phyloP scores from a whole-genome alignment of 2,797 vertebrate species.

The Rhabdomys pumilio region DNA sequence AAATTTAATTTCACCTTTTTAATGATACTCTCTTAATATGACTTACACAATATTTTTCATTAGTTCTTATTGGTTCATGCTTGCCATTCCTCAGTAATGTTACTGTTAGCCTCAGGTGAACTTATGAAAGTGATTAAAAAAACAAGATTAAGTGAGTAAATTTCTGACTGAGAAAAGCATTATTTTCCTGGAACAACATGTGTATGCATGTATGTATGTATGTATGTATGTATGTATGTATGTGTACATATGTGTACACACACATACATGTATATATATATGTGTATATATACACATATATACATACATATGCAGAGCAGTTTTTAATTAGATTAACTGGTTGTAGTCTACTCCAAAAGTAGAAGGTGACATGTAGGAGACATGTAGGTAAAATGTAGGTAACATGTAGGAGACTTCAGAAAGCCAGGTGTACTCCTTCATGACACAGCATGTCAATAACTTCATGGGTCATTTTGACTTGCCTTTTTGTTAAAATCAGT shows the following conservation, averaged over 20 bases:
- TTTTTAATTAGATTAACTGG: slow-evolving; percentile 53
- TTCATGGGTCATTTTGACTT: too few relatives aligned
- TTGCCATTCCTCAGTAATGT: background rate
- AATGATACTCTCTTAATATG: background rate
- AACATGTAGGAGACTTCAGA: slow-evolving; percentile 64
- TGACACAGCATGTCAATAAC: background rate
- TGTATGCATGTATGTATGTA: too few relatives aligned
- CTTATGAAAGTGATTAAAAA: slow-evolving; percentile 56
- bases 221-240: too few relatives aligned
- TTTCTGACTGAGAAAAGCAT: slow-evolving; percentile 26
- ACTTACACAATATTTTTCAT: slow-evolving; percentile 56
- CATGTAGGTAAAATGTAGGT: background rate
- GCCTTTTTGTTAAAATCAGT: too few relatives aligned
- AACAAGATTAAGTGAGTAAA: slow-evolving; percentile 23
- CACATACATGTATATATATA: too few relatives aligned
- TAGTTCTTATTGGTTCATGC: slow-evolving; percentile 19
- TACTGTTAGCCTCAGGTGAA: slow-evolving; percentile 43
- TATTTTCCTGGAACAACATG: slow-evolving; percentile 31
- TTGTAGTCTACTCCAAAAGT: slow-evolving; percentile 61
- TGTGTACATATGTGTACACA: too few relatives aligned
- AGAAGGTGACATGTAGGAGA: background rate
- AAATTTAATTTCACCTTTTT: too few relatives aligned
- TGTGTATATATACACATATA: background rate
- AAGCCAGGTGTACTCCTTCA: slow-evolving; percentile 32
- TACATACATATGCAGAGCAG: background rate